Evolutionary conservation across 2,113 vertebrate genomes (phyloP).

Genomic region (Aplodontia rufa): DNA sequence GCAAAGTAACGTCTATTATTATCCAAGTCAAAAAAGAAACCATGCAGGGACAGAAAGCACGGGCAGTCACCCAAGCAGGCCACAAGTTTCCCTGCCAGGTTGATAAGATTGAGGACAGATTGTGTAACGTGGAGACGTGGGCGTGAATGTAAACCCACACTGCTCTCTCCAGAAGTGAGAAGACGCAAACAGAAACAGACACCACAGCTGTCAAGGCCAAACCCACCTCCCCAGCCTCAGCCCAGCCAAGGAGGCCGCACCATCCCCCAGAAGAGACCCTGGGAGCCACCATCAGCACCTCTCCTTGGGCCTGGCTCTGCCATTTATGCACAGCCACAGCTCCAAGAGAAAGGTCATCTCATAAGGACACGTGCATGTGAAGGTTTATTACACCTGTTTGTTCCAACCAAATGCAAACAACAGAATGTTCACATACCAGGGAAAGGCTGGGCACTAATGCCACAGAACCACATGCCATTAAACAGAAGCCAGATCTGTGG

Average conservation of each 20-base stretch:
- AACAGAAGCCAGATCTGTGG: neutral
- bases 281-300: rapidly evolving
- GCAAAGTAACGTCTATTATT: neutral
- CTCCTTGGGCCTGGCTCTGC: neutral
- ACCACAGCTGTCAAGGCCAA: too few species aligned
- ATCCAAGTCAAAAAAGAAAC: neutral
- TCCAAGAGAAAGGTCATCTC: neutral
- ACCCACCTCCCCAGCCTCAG: too few species aligned
- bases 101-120: neutral
- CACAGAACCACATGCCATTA: rapidly evolving
- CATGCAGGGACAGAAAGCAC: neutral
- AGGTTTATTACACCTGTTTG: neutral
- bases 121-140: rapidly evolving
- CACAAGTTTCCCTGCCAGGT: neutral
- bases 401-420: neutral
- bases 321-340: neutral
- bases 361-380: neutral
- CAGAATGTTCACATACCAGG: neutral
- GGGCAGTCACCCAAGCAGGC: neutral
- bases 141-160: rapidly evolving
- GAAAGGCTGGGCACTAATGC: too few species aligned
- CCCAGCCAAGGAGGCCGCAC: rapidly evolving
- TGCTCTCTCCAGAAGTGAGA: rapidly evolving
- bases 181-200: too few species aligned
- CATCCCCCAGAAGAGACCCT: rapidly evolving